Conservation (phyloP, 2,888 invertebrate species). For the Erpobdella octoculata region DNA sequence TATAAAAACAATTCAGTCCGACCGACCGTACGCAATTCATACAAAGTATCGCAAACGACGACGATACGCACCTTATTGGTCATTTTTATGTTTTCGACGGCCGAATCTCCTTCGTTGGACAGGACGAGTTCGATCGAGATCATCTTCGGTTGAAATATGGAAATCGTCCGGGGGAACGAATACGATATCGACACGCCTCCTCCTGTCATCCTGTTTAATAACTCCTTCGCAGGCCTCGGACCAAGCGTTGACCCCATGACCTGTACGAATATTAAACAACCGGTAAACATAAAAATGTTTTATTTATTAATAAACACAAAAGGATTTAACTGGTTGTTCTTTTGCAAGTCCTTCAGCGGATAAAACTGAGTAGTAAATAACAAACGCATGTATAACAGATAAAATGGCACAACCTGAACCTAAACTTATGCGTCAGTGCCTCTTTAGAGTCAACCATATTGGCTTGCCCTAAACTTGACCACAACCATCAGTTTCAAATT, state of each 20-base stretch:
- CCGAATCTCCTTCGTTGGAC: conserved; percentile 65
- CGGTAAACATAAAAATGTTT: neutral
- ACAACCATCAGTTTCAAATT: too few species aligned
- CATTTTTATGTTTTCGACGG: conserved; percentile 63
- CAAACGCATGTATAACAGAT: neutral
- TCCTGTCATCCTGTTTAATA: conserved; percentile 49
- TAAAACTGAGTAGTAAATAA: neutral
- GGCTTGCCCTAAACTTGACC: too few species aligned
- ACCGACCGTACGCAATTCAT: too few species aligned
- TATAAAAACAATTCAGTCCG: neutral
- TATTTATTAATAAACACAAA: neutral
- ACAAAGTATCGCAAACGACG: too few species aligned
- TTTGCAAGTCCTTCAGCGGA: neutral
- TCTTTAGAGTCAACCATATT: too few species aligned
- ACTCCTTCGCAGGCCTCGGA: conserved; percentile 40
- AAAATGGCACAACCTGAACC: neutral
- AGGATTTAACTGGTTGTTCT: neutral
- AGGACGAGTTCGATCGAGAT: conserved; percentile 72
- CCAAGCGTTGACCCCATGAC: conserved; percentile 32
- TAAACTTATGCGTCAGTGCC: neutral
- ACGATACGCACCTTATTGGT: conserved; percentile 62
- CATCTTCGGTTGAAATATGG: conserved; percentile 70
- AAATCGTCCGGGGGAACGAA: conserved; percentile 48
- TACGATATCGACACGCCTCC: conserved; percentile 54
- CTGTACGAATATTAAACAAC: conserved; percentile 25